Evolutionary conservation across 2,888 invertebrate genomes (phyloP), one percentile per base, ranked within the genome.

Genomic region (Leptinotarsa haldemani): DNA sequence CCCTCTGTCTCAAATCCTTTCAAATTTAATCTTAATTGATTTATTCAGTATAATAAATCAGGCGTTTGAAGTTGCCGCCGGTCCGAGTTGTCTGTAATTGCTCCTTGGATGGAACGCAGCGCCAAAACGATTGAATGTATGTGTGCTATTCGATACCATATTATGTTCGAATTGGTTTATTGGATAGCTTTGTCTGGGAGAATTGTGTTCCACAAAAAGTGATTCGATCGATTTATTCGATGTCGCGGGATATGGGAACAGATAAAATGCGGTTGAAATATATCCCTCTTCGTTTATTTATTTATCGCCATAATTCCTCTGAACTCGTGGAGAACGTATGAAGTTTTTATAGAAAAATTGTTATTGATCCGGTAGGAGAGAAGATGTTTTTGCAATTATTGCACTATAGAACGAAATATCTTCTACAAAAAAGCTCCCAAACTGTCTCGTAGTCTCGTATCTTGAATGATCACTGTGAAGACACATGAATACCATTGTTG

Each of bases 1-100:
- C 56, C 63, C 64, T 56, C 64, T 25, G 65, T 65, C 53, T 58
- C 61, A 20, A 61, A 30, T 67, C 69, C 63, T 75, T 79, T 81
- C 80, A 81, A 84, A 82, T 83, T 81, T 82, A 82, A 82, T 81
- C 83, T 81, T 82, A 83, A 83, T 83, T 83, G 83, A 82, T 83
- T 83, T 82, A 83, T 83, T 79, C 78, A 63, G 75, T 69, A 75
- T 78, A 78, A 83, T 84, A 84, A 83, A 83, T 84, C 82, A 82
- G 74, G 71, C 79, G 76, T 83, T 84, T 83, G 83, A 83, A 80
- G 80, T 82, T 71, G 79, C 80, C 82, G 82, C 78, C 9, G 61
- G 61, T n/a, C 25, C n/a, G 61, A 25, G 30, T 61, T n/a, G 61
- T 61, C 61, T 61, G 61, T 61, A 61, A 61, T 61, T 61, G 61